phyloP scores from a whole-genome alignment of 2,888 invertebrate species.

The Pheosia gnoma region DNA sequence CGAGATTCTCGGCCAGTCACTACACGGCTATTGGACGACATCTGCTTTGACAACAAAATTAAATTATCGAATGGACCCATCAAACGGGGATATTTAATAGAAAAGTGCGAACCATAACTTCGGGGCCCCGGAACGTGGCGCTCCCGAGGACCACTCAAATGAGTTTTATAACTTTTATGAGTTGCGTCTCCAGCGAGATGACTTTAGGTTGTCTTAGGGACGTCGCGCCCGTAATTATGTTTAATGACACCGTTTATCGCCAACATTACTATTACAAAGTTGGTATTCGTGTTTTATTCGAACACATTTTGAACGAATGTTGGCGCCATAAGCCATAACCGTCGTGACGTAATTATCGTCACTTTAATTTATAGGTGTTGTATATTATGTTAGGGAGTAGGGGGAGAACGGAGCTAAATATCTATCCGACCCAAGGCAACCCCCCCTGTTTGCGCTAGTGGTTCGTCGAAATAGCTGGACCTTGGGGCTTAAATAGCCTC shows the following conservation, averaged over 20 bases:
- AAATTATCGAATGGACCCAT: no score
- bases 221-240: constrained; percentile 62
- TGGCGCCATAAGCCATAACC: constrained; percentile 25
- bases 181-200: constrained; percentile 45
- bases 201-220: constrained; percentile 49
- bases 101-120: no score
- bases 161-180: constrained; percentile 69
- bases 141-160: constrained; percentile 41
- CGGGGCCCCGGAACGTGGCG: constrained; percentile 13
- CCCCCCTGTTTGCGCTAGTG: no score
- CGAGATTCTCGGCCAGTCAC: no score
- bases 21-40: no score
- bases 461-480: no score
- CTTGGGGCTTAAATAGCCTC: no score
- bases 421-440: no score
- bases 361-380: not conserved
- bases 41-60: no score
- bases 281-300: constrained; percentile 50
- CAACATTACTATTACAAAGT: constrained; percentile 64
- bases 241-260: constrained; percentile 70
- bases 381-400: not conserved
- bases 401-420: no score
- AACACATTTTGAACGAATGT: constrained; percentile 32
- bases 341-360: constrained; percentile 16
- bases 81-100: no score